Evolutionary conservation across 2,888 invertebrate species (phyloP).

Genomic region (Pogonocherus hispidulus): DNA sequence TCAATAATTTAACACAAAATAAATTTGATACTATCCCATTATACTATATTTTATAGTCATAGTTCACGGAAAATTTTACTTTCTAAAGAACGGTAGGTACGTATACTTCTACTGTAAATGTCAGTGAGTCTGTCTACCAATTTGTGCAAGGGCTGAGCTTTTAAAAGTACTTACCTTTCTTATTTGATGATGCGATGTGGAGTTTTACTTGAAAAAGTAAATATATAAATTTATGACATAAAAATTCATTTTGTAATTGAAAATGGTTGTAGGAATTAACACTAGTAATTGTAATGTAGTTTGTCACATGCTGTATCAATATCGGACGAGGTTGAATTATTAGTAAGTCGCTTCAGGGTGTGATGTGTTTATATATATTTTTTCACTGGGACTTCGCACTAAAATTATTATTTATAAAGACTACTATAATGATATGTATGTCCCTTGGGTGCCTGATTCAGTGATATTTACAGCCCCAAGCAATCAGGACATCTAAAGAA

Average conservation of each 20-base stretch:
- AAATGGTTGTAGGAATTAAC: neutral
- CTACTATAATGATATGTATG: conserved; percentile 69
- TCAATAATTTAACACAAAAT: too few species aligned
- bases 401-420: conserved; percentile 35
- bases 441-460: conserved; percentile 75
- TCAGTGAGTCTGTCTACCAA: too few species aligned
- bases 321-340: neutral
- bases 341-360: neutral
- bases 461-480: conserved; percentile 77
- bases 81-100: too few species aligned
- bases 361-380: neutral
- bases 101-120: too few species aligned
- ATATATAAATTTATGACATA: too few species aligned
- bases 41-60: too few species aligned
- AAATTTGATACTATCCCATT: too few species aligned
- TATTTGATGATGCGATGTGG: too few species aligned
- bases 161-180: too few species aligned
- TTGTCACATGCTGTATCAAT: neutral
- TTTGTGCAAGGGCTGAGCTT: too few species aligned
- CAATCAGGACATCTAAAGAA: conserved; percentile 64
- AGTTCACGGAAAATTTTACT: too few species aligned
- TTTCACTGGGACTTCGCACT: neutral
- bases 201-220: too few species aligned
- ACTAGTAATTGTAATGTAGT: neutral
- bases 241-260: neutral